Base-by-base conservation (phyloP, 30 jellyfish, hydroid and myxozoan species). In the Turritopsis rubra region DNA sequence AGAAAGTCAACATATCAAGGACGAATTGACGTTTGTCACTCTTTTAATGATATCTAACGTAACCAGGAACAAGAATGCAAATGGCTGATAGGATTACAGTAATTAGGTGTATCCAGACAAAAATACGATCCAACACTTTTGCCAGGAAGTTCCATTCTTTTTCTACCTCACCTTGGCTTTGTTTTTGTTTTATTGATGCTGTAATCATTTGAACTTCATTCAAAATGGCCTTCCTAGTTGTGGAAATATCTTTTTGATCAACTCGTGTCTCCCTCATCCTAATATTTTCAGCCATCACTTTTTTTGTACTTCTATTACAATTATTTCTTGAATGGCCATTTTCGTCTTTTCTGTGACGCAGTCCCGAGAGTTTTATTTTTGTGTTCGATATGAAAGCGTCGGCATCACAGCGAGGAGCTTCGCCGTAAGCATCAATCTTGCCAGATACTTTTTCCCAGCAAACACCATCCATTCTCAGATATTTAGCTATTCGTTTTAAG, bases 61-160 rank as follows among this genome's bases (percentile, higher is more conserved):
- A 90, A 21, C 82, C 97, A n/a, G 97, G 97, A 31, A 90, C 60
- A 25, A 90, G 76, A 21, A 90, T 90, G 7, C 88, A 86, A 21
- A 71, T 53, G 29, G 97, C 88, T 20, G 95, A 85, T n/a, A 83
- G 60, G 16, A 81, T 18, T 4, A 82, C 68, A 19, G 94, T 88
- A 21, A 87, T 28, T 52, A 91, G 86, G 75, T 88, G 88, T 21
- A 92, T 21, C 95, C 95, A 92, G 85, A 92, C 88, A 65, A 92
- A 92, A 81, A 92, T 29, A 54, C 98, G 86, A 82, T 92, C 98
- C 53, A 92, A 81, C 1, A 92, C 93, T 81, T 66, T 82, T 1
- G 95, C 88, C 21, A 92, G 54, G 4, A 84, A 72, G 18, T 86
- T 84, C 98, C 98, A 92, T 52, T 92, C 96, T 54, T 92, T 95